Conservation (phyloP, 2,888 invertebrate species). For the Drosophila mimica region DNA sequence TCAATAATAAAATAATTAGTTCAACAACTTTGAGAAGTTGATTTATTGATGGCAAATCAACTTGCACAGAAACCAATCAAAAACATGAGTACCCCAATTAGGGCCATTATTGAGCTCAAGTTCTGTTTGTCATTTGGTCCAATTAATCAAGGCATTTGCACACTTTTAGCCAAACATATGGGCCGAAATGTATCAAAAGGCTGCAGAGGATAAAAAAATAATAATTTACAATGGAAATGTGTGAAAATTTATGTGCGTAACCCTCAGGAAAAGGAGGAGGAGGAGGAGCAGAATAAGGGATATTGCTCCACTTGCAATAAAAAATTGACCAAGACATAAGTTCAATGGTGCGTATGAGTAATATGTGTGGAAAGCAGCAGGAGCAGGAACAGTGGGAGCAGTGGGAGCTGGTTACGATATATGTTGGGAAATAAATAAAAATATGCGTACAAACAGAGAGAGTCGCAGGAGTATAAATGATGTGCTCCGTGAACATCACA, state of each 20-base stretch:
- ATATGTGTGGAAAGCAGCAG: slow-evolving; percentile 30
- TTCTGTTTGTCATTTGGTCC: slow-evolving; percentile 45
- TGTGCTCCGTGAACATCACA: slow-evolving; percentile 41
- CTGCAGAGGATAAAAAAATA: slow-evolving; percentile 52
- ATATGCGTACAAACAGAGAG: slow-evolving; percentile 37
- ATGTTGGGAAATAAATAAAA: slow-evolving; percentile 70
- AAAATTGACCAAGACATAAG: slow-evolving; percentile 74
- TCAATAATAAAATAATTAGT: slow-evolving; percentile 47
- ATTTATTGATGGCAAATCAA: slow-evolving; percentile 34
- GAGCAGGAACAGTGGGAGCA: neutral
- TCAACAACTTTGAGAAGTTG: slow-evolving; percentile 22
- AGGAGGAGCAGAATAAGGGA: neutral
- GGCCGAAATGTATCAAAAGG: slow-evolving; percentile 54
- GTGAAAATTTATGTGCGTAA: slow-evolving; percentile 57
- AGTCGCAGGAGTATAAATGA: slow-evolving; percentile 49
- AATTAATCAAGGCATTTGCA: slow-evolving; percentile 61
- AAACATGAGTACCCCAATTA: slow-evolving; percentile 35
- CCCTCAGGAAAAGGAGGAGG: neutral
- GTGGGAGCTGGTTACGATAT: slow-evolving; percentile 52
- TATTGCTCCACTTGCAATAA: slow-evolving; percentile 40
- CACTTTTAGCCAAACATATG: slow-evolving; percentile 43
- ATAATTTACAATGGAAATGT: slow-evolving; percentile 73
- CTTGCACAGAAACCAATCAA: slow-evolving; percentile 43
- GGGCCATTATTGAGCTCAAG: slow-evolving; percentile 25
- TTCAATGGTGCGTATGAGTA: slow-evolving; percentile 70